Percentiles rank a stretch among this genome's conserved stretches.
Evolutionary conservation across 2,113 vertebrate species (phyloP).

Genomic region (Oophaga pumilio): DNA sequence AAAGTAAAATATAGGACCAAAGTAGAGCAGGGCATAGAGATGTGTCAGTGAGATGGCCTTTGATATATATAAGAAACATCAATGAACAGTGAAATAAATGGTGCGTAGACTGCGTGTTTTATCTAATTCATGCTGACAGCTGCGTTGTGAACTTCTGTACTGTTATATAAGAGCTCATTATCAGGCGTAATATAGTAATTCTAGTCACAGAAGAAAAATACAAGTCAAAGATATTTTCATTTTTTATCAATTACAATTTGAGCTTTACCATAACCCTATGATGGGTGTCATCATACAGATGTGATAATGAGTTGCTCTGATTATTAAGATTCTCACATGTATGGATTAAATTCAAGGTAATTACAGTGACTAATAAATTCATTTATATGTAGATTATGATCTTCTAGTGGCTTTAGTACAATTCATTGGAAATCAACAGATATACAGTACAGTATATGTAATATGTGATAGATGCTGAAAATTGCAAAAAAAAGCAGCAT

Average conservation of each 20-base stretch:
- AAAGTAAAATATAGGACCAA: neutral
- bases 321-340: conserved; percentile 14
- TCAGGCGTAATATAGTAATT: neutral
- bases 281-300: conserved; percentile 24
- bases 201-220: conserved; percentile 15
- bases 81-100: neutral
- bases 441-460: no score
- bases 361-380: neutral
- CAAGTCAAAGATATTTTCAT: conserved; percentile 17
- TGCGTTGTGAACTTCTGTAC: neutral
- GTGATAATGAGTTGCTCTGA: conserved; percentile 32
- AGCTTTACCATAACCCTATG: conserved; percentile 15
- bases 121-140: neutral
- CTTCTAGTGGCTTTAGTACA: neutral
- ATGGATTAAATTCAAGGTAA: conserved; percentile 24
- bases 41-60: neutral
- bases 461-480: no score
- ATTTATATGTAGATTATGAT: neutral
- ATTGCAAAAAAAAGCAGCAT: no score
- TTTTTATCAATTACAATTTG: conserved; percentile 19
- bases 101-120: neutral
- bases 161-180: neutral
- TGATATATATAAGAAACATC: neutral
- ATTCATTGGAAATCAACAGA: neutral
- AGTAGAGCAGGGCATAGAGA: neutral